Conservation (phyloP, 2,797 vertebrate genomes). For the Lutjanus campechanus region DNA sequence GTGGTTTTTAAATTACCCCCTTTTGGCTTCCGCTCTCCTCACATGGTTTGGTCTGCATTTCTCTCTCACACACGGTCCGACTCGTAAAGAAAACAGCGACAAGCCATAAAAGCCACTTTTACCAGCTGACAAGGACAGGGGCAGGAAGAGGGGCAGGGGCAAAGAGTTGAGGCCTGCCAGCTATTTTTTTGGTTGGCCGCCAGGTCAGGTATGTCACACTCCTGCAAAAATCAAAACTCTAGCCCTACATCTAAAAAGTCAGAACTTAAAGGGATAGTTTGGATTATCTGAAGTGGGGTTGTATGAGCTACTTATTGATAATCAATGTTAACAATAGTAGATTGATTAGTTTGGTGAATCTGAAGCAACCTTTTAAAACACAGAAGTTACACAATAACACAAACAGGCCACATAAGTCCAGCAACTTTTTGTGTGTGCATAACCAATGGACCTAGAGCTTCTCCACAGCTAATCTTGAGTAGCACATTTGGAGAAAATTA, state of each 20-base stretch:
- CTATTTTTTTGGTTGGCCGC: constrained; percentile 42
- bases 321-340: too few species aligned
- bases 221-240: constrained; percentile 7
- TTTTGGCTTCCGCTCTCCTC: constrained; percentile 85
- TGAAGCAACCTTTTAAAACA: too few species aligned
- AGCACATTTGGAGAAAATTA: too few species aligned
- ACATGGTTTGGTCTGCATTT: constrained; percentile 84
- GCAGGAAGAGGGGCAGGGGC: constrained; percentile 68
- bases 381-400: too few species aligned
- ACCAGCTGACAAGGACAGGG: constrained; percentile 81
- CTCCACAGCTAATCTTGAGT: too few species aligned
- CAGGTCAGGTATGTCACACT: constrained; percentile 46
- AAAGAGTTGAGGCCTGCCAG: constrained; percentile 43
- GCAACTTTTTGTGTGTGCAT: too few species aligned
- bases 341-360: too few species aligned
- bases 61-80: constrained; percentile 78
- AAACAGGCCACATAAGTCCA: too few species aligned
- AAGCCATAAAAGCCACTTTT: constrained; percentile 86
- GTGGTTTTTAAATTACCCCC: constrained; percentile 87
- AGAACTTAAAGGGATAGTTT: background rate
- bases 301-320: too few species aligned
- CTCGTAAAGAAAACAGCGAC: constrained; percentile 85
- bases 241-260: background rate
- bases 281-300: too few species aligned
- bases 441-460: too few species aligned